These are phyloP conservation scores for Hippocampus zosterae DNA, from an alignment of 2,113 vertebrate genomes.

Conservation along the genomic window DNA sequence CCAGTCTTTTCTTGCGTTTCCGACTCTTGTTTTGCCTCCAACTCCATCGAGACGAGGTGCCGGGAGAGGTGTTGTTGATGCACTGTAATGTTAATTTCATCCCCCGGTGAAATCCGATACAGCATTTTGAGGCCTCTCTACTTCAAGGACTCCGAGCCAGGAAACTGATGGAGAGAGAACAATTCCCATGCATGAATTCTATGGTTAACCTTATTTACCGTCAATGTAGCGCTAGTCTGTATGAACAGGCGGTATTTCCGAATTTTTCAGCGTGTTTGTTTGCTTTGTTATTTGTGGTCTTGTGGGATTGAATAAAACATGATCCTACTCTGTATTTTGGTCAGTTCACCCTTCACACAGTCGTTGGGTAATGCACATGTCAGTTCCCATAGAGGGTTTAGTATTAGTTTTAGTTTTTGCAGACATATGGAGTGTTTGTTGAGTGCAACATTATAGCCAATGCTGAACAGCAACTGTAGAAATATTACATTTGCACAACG, in stretches of 20 bases:
- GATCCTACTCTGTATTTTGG: not conserved
- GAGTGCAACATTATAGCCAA: no score
- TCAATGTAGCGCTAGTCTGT: not conserved
- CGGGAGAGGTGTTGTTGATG: conserved; percentile 38
- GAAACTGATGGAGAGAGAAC: conserved; percentile 18
- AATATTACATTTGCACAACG: no score
- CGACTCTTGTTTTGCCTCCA: conserved; percentile 32
- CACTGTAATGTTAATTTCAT: conserved; percentile 60
- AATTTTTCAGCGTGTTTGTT: not conserved
- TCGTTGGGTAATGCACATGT: not conserved
- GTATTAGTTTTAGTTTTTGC: no score
- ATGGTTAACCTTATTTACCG: conserved; percentile 26
- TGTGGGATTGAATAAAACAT: not conserved
- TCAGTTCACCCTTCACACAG: not conserved
- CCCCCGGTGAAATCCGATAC: conserved; percentile 45
- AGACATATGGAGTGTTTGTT: no score
- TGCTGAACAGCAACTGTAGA: no score
- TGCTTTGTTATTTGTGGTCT: not conserved
- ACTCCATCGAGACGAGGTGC: conserved; percentile 30
- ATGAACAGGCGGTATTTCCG: not conserved
- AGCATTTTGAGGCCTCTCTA: conserved; percentile 41
- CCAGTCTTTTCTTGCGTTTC: conserved; percentile 15
- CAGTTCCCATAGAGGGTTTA: not conserved
- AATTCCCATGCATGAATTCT: conserved; percentile 20
- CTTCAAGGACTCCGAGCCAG: conserved; percentile 41